phyloP scores from a whole-genome alignment of 2,113 vertebrate genomes.

The Pantherophis guttatus region DNA sequence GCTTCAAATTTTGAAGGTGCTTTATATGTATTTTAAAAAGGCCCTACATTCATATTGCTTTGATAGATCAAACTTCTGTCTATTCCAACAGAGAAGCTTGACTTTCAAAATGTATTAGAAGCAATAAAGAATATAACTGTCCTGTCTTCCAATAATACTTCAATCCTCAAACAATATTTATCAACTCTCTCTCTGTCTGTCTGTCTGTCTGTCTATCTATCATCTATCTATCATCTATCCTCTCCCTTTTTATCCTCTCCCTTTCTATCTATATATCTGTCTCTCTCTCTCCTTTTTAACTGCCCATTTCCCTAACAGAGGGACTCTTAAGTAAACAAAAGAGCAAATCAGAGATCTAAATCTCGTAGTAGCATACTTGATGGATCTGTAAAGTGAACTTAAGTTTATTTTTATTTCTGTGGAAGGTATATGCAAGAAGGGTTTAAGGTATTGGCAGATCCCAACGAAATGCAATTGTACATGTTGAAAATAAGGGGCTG shows the following conservation, averaged over 20 bases:
- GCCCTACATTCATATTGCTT: not conserved
- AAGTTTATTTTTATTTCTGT: not conserved
- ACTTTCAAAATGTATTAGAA: not conserved
- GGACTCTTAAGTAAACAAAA: not conserved
- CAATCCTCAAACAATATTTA: not conserved
- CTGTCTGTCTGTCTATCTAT: too few species aligned
- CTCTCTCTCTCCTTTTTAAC: too few species aligned
- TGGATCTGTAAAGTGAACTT: not conserved
- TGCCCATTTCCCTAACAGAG: too few species aligned
- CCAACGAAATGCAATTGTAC: not conserved
- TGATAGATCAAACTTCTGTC: not conserved
- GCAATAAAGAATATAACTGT: not conserved
- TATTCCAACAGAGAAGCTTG: not conserved
- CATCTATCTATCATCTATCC: too few species aligned
- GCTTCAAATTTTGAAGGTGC: constrained; percentile 71
- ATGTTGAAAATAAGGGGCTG: not conserved
- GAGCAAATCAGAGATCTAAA: not conserved
- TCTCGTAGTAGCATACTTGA: not conserved
- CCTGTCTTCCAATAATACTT: too few species aligned
- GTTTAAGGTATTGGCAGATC: not conserved
- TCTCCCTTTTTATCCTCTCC: too few species aligned
- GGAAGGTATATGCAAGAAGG: not conserved
- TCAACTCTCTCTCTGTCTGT: not conserved
- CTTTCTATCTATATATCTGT: too few species aligned
- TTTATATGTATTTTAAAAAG: not conserved